Base-by-base conservation (phyloP, 2,113 vertebrate species). In the Lophura nycthemera region DNA sequence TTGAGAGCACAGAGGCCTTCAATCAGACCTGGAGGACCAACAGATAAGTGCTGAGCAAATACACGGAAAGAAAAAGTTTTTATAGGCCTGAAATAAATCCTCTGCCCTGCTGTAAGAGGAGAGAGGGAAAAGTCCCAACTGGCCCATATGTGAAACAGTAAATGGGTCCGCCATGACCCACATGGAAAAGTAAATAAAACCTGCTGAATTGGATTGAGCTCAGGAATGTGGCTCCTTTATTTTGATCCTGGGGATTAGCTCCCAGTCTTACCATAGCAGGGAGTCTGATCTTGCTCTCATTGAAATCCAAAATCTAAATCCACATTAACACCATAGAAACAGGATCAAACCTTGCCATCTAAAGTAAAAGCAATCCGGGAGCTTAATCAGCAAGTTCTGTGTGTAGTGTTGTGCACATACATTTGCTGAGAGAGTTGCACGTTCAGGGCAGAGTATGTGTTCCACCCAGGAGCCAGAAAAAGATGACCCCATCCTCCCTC, bases 141-240 rank as follows among this genome's bases (percentile, higher is more conserved):
- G 92, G 90, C 90, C 83, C 52, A 52, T 95, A 94, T 90, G 93
- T 48, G 77, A 93, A 95, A 86, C 65, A 90, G 90, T 96, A 95
- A 96, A 96, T 92, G 95, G 96, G 96, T 96, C 95, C 92, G 67
- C 88, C 90, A 93, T 90, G 92, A 86, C 88, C 92, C 83, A 90
- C 90, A 88, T 96, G 95, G 96, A 96, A 96, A 96, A 96, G 96
- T 92, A 96, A 95, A 96, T 96, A 96, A 95, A 96, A 96, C 92
- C 93, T 96, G 93, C 92, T 92, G 95, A 94, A 95, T 79, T 96
- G 94, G 92, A 96, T 89, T 89, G 89, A 88, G 36, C 75, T 95
- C 89, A 95, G 91, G 95, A 97, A 97, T 96, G 94, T 86, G 75
- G 60, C 69, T 95, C 69, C 94, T 96, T 95, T 92, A 93, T 95